Evolutionary conservation across 2,797 vertebrate species (phyloP), one percentile per base, ranked within the genome.

Genomic region (Yasuhikotakia modesta): DNA sequence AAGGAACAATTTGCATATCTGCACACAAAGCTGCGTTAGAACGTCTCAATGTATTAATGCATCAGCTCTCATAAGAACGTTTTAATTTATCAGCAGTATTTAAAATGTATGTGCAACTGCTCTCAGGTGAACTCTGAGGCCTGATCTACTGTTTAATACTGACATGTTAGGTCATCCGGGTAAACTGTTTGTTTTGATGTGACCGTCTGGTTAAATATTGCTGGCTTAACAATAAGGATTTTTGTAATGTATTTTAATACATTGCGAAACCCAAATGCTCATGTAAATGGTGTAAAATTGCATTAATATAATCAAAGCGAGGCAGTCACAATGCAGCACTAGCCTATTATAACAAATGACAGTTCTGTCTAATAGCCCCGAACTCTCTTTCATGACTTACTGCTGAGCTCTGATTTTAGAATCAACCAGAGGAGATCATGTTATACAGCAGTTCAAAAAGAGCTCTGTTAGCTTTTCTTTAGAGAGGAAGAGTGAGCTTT

Each of bases 1-100:
- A 70, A 78, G 76, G 57, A 64, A 70, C 58, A 70, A 70, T 78
- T 32, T 78, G 67, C 76, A 70, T 70, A 70, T 78, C 67, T 70
- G 67, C 69, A 70, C 22, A 63, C 57, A 53, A 53, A 19, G 76
- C 67, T 70, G 57, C 57, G 61, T 39, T 39, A 39, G 55, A 60
- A 64, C 12, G 30, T 63, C 66, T 13, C 14, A 52, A 70, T 16
- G 60, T 52, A 70, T 70, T 39, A 70, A 77, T 64, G 58, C 32
- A 64, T 64, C 21, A 55, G 57, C 32, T 22, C 19, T 60, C 39
- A 69, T 39, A 64, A 24, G 32, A 63, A 45, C 52, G 19, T 63
- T 67, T 70, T 32, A 17, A 57, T 69, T 50, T 71, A 52, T 72
- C 61, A 76, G 53, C 64, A 76, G 63, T 76, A 32, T 63, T 64